A percentile compares a stretch with the other conserved stretches of the same genome.
Evolutionary conservation across 2,113 vertebrate genomes (phyloP).

Genomic region (Myotis davidii): DNA sequence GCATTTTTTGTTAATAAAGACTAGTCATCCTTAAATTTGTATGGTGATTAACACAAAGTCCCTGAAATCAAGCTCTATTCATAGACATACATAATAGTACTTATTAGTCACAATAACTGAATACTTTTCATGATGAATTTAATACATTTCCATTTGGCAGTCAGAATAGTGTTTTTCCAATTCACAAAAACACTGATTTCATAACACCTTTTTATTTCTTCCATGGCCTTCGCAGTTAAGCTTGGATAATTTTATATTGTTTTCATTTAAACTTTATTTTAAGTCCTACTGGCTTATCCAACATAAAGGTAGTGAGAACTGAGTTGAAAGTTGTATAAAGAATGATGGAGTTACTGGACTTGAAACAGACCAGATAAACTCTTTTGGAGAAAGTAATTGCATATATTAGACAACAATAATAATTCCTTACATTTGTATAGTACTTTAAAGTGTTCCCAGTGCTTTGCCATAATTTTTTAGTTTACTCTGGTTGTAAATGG

Average conservation of each 20-base stretch:
- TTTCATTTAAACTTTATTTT: conserved; percentile 56
- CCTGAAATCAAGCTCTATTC: conserved; percentile 72
- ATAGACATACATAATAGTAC: conserved; percentile 11
- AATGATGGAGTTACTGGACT: background rate
- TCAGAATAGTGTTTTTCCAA: background rate
- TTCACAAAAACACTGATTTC: conserved; percentile 12
- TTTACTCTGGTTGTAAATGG: background rate
- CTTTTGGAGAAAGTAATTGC: conserved; percentile 4
- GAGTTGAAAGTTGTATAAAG: background rate
- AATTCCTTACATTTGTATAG: background rate
- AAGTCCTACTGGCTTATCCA: background rate
- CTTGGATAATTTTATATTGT: conserved; percentile 28
- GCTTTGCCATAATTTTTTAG: background rate
- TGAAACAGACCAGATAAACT: background rate
- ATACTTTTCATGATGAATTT: conserved; percentile 56
- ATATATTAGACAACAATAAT: conserved; percentile 43
- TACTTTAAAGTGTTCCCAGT: background rate
- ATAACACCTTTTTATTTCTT: conserved; percentile 47
- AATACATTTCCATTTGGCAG: conserved; percentile 42
- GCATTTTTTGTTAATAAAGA: conserved; percentile 61
- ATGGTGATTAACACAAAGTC: conserved; percentile 42
- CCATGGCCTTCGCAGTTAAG: background rate
- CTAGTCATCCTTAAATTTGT: conserved; percentile 56
- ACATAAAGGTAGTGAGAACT: background rate
- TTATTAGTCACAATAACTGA: conserved; percentile 51